A percentile compares a stretch with the other conserved stretches of the same genome.
These are phyloP conservation scores for Pasiphila rectangulata DNA, from an alignment of 2,888 invertebrate species.

Conservation along the genomic window DNA sequence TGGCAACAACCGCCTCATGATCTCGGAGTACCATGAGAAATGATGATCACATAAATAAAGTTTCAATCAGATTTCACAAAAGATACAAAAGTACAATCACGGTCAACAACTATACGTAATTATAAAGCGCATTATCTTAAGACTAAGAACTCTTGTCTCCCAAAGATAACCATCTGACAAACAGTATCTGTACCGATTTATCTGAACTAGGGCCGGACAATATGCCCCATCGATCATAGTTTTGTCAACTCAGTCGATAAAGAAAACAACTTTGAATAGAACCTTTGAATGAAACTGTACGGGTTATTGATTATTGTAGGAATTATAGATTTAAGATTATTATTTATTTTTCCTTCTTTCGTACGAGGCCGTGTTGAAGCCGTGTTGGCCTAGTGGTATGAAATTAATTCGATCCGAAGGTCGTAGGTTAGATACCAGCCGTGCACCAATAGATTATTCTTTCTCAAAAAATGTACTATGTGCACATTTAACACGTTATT, in stretches of 20 bases:
- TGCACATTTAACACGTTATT: no score
- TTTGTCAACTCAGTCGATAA: constrained; percentile 69
- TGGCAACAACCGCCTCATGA: no score
- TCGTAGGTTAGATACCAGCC: no score
- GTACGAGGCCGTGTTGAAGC: no score
- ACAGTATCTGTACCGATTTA: constrained; percentile 62
- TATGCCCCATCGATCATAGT: constrained; percentile 71
- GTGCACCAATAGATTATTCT: no score
- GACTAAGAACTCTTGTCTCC: constrained; percentile 58
- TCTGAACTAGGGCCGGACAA: constrained; percentile 51
- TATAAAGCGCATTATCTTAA: constrained; percentile 35
- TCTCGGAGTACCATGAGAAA: no score
- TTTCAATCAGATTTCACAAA: no score
- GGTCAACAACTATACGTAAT: constrained; percentile 2
- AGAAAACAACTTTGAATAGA: constrained; percentile 45
- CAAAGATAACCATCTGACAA: constrained; percentile 53
- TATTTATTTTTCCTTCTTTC: constrained; percentile 1
- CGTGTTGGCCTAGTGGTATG: no score
- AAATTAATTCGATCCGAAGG: no score
- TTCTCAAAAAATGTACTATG: no score
- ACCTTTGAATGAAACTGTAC: constrained; percentile 18
- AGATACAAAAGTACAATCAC: no score
- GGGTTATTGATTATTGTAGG: constrained; percentile 33
- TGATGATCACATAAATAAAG: no score
- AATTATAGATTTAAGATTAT: constrained; percentile 19